Conservation (phyloP, 2,888 invertebrate species). For the Timema podura region DNA sequence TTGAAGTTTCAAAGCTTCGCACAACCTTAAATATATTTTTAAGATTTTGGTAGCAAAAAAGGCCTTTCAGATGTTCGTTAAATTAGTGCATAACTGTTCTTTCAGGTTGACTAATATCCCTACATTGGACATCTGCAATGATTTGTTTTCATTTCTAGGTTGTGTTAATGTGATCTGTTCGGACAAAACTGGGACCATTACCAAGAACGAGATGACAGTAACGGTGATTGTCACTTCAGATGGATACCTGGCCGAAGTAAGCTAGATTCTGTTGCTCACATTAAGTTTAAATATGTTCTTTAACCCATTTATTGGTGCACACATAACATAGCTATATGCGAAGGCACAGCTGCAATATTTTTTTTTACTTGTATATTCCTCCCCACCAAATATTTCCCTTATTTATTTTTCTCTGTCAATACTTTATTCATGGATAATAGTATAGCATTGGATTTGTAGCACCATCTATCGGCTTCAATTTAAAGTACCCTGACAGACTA, state of each 20-base stretch:
- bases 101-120: too few relatives aligned
- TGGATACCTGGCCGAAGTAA: slow-evolving; percentile 80
- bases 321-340: background rate
- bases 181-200: slow-evolving; percentile 98
- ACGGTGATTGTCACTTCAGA: slow-evolving; percentile 89
- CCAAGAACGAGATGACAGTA: slow-evolving; percentile 99
- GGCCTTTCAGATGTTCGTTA: too few relatives aligned
- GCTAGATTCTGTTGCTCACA: slow-evolving; percentile 13
- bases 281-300: background rate
- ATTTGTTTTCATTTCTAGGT: slow-evolving; percentile 48
- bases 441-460: too few relatives aligned
- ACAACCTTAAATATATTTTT: too few relatives aligned
- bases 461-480: too few relatives aligned
- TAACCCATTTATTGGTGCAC: background rate
- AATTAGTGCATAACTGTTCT: too few relatives aligned
- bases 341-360: background rate
- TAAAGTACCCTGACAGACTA: too few relatives aligned
- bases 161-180: slow-evolving; percentile 90
- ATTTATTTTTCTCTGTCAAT: background rate
- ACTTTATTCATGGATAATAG: too few relatives aligned
- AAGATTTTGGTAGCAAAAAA: too few relatives aligned
- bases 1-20: too few relatives aligned
- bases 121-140: too few relatives aligned
- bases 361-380: background rate
- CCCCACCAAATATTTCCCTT: background rate